Evolutionary conservation across 2,888 invertebrate genomes (phyloP), one percentile per base, ranked within the genome.

Genomic region (Smittia aterrima): DNA sequence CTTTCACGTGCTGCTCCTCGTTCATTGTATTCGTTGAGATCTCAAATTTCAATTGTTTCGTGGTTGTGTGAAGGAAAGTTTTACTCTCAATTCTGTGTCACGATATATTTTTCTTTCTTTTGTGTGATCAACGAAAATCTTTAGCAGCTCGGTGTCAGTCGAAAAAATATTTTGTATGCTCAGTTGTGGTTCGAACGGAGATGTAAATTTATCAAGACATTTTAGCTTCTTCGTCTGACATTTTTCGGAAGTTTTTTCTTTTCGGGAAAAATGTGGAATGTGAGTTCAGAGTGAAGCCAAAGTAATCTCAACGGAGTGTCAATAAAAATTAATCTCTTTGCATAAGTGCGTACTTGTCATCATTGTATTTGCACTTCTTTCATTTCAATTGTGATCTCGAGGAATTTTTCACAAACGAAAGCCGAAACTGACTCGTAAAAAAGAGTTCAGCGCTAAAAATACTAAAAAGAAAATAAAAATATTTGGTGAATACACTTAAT

Each of bases 41-140:
- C 32, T 32, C 32, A 9, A 9, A 32, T 32, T 32, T 32, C 32
- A 32, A 32, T 32, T 32, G 32, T 32, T n/a, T 32, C 32, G 32
- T 9, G 4, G 9, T 6, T 32, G 32, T 32, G 32, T 32, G 32
- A 9, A 32, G 9, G 32, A 9, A 32, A 32, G 3, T 32, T 32
- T 32, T 32, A 32, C 32, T 3, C 32, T 32, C 32, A 32, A 9
- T n/a, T n/a, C n/a, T 68, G 68, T 68, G 68, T 68, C 68, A 68
- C 68, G 47, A 68, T 41, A 40, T 66, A n/a, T 32, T 6, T 11
- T 11, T n/a, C n/a, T 47, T 47, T 47, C 20, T 58, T 58, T 58
- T n/a, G 58, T 58, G 22, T 58, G 58, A 58, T 58, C 58, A 22
- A 4, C 58, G 11, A n/a, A 11, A 47, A 47, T 47, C 47, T 47